These are phyloP conservation scores for Peromyscus aztecus DNA, from an alignment of 2,797 vertebrate genomes.

Conservation along the genomic window DNA sequence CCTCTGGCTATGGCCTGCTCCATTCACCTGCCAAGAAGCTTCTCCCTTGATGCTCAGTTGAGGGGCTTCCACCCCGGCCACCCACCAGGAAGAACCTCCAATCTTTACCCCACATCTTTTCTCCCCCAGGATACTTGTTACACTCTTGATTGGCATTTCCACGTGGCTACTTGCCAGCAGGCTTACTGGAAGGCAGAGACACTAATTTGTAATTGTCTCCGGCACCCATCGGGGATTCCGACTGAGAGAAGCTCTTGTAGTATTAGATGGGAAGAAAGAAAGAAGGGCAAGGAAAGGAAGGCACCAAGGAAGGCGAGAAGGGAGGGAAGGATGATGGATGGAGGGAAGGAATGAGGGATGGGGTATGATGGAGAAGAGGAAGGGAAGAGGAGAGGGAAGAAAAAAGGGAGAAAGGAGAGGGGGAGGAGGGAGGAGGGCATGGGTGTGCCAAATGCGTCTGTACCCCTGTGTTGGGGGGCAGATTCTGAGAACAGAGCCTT, in stretches of 20 bases:
- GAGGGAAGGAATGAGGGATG: no score
- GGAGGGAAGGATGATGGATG: not conserved
- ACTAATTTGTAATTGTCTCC: not conserved
- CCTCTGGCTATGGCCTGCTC: not conserved
- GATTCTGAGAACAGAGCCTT: not conserved
- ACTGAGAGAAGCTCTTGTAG: not conserved
- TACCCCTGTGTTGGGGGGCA: not conserved
- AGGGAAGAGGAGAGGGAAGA: not conserved
- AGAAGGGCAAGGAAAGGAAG: no score
- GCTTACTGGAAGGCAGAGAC: constrained; percentile 2
- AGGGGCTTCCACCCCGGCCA: not conserved
- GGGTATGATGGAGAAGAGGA: not conserved
- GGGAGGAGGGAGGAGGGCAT: no score
- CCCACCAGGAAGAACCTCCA: not conserved
- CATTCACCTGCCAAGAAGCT: not conserved
- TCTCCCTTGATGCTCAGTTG: not conserved
- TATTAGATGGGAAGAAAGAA: not conserved
- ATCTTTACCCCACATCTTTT: not conserved
- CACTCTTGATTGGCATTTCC: not conserved
- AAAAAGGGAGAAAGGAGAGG: not conserved
- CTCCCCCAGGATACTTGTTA: not conserved
- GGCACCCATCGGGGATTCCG: not conserved
- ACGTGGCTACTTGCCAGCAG: not conserved
- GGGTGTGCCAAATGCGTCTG: not conserved
- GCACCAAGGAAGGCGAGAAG: no score